Evolutionary conservation across 2,797 vertebrate genomes (phyloP), one percentile per base, ranked within the genome.

Genomic region (Cyprinella venusta): DNA sequence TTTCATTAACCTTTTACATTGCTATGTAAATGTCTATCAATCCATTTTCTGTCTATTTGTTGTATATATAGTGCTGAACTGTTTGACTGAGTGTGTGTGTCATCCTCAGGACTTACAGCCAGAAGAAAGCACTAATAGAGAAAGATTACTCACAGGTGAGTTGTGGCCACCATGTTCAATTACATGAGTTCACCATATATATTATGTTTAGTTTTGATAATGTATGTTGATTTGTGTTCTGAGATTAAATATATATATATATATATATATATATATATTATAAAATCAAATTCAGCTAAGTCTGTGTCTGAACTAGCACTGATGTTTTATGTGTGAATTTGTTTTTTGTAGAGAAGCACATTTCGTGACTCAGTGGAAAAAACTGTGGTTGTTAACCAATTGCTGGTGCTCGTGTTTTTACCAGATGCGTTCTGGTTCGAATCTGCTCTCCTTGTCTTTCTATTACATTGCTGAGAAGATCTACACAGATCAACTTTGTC

Each of bases 91-190:
- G 36, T 48, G 40, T 88, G 38, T 69, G 3, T 85, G 50, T 24
- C 71, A 70, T 77, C 24, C 21, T 26, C 90, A 99, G 98, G 94
- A 95, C 94, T 0, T 99, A 97, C 90, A 98, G 97, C 92, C 97
- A 97, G 89, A 99, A 98, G 92, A 96, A 96, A 90, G 96, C 97
- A 50, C 95, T 96, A 36, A 94, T 99, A 56, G 98, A 99, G 90
- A 95, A 93, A 83, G 97, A 99, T 86, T 98, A 98, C 90, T 97
- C 98, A 84, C 97, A 98, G 96, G 98, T 99, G 93, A 92, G 95
- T 86, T 45, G 26, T 36, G 79, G 40, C 26, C n/a, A 19, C 16
- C 8, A 50, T 42, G 21, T 42, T 61, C 2, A 69, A 18, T 68
- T 38, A 45, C n/a, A n/a, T 15, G 19, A 80, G 65, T 86, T 63